Evolutionary conservation across 92 coral and sea anemone genomes (phyloP), one percentile per base, ranked within the genome.

Genomic region (Micromussa lordhowensis): DNA sequence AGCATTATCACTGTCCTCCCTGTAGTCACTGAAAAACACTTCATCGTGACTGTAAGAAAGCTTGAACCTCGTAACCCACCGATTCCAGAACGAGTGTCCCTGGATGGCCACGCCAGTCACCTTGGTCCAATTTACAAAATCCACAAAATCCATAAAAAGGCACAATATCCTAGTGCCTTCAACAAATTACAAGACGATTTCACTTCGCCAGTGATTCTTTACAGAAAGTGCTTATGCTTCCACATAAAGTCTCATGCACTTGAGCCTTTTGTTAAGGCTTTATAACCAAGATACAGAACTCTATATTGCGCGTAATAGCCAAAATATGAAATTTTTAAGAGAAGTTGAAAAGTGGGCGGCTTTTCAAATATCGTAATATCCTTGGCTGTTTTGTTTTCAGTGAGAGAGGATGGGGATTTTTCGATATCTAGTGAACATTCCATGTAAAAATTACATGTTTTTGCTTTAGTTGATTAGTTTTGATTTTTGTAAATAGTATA

Each of bases 51-150:
- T 36, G 38, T 36, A 36, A 36, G 38, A 2, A 36, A 36, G 38
- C 4, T 36, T 61, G 61, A 90, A 93, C 69, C 89, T 90, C 22
- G 95, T 93, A 38, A 93, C 95, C 95, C 93, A 90, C 35, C 90
- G 91, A n/a, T 86, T 72, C 38, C 38, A 38, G 93, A 55, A 51
- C 90, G 93, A 71, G 40, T 95, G 91, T 9, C 82, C 82, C n/a
- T 79, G 82, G 28, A 26, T 51, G 11, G 82, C 82, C 29, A 79
- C 34, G 5, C 26, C n/a, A 15, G 82, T 79, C 13, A 79, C 69
- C 51, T 80, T 80, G 38, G 53, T 36, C 32, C 55, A 80, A n/a
- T 24, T 80, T 22, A 22, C 71, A 40, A 11, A 80, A 21, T 30
- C 30, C 12, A 79, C 17, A n/a, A n/a, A n/a, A n/a, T n/a, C n/a